Conservation (phyloP, 2,113 vertebrate genomes). For the Uropsilus gracilis region DNA sequence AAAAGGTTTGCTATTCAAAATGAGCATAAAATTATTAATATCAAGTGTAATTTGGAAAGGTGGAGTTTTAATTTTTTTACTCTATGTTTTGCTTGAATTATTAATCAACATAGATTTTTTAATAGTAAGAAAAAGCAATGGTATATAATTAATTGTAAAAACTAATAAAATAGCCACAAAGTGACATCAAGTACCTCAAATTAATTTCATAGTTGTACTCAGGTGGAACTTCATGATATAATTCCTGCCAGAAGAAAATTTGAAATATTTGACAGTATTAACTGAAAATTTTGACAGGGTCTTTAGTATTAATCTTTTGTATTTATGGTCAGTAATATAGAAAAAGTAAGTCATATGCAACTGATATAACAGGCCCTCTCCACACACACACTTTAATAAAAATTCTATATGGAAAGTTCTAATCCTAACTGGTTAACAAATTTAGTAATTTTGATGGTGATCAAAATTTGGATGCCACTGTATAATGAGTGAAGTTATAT, state of each 20-base stretch:
- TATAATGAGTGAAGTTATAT: background rate
- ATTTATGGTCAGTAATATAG: background rate
- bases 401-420: slow-evolving; percentile 3
- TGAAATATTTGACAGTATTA: background rate
- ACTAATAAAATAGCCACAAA: background rate
- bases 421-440: background rate
- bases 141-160: background rate
- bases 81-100: background rate
- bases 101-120: background rate
- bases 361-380: background rate
- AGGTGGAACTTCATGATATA: background rate
- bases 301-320: background rate
- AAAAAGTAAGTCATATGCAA: background rate
- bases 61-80: background rate
- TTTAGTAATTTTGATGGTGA: background rate
- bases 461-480: slow-evolving; percentile 42
- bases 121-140: background rate
- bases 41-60: background rate
- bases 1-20: background rate
- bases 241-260: background rate
- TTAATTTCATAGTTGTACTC: background rate
- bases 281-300: background rate
- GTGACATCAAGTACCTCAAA: background rate
- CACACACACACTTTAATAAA: background rate
- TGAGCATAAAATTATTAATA: background rate